These are phyloP conservation scores for Brachionus manjavacas DNA, from an alignment of 1,140 invertebrate species.

Conservation along the genomic window DNA sequence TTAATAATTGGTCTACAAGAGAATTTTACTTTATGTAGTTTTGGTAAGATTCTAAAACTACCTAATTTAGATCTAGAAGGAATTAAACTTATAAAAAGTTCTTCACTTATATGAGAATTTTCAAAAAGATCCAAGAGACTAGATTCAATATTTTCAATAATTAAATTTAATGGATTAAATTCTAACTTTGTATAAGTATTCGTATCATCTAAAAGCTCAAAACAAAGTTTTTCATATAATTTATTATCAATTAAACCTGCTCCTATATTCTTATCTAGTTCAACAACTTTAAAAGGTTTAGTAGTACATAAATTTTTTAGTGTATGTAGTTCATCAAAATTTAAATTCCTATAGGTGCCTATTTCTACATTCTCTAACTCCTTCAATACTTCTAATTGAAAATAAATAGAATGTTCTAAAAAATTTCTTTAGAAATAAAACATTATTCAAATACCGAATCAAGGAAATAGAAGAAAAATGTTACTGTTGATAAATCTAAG, in stretches of 20 bases:
- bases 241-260: slow-evolving; percentile 3
- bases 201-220: not conserved
- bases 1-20: slow-evolving; percentile 3
- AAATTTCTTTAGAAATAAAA: no score
- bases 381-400: slow-evolving; percentile 15
- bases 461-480: no score
- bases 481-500: no score
- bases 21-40: slow-evolving; percentile 8
- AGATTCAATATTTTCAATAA: not conserved
- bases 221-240: not conserved
- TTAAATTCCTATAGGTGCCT: not conserved
- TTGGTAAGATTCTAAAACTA: slow-evolving; percentile 17
- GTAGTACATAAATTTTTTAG: not conserved
- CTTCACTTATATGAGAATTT: not conserved
- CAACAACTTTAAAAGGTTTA: not conserved
- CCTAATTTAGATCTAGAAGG: not conserved
- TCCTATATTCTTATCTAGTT: slow-evolving; percentile 12
- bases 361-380: not conserved
- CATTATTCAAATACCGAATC: no score
- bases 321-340: not conserved
- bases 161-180: not conserved
- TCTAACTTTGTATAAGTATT: not conserved
- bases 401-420: not conserved
- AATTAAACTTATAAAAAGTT: not conserved
- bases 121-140: not conserved